phyloP scores from a whole-genome alignment of 2,113 vertebrate genomes.

The Alouatta palliata region DNA sequence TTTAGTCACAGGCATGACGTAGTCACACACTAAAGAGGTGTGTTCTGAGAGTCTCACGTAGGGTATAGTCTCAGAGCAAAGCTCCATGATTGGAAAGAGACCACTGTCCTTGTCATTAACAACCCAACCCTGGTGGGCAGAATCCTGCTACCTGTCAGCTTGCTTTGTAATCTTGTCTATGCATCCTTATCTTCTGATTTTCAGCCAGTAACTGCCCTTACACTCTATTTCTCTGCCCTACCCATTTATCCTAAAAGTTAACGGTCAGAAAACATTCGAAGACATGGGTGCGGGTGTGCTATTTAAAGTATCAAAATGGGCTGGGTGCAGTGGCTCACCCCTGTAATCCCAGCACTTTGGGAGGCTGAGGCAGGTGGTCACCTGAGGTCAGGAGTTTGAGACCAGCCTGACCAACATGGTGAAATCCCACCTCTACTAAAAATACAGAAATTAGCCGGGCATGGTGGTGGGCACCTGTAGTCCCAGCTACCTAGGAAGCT shows the following conservation, averaged over 20 bases:
- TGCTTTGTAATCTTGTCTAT: accelerated
- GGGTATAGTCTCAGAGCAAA: accelerated
- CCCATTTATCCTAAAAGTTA: background rate
- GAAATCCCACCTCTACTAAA: too few species aligned
- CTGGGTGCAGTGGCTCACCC: accelerated
- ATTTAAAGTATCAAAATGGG: background rate
- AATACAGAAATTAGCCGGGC: too few species aligned
- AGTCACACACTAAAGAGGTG: accelerated
- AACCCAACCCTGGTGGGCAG: background rate
- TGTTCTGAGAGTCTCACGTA: accelerated
- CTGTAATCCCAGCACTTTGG: too few species aligned
- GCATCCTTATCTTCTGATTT: background rate
- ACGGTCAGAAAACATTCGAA: background rate
- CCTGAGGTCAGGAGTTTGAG: too few species aligned
- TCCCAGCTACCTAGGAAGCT: too few species aligned
- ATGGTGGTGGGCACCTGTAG: too few species aligned
- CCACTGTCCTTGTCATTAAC: accelerated
- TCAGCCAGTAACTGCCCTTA: accelerated
- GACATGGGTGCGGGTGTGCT: accelerated
- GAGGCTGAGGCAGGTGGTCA: too few species aligned
- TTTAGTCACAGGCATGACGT: accelerated
- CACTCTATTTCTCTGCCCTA: accelerated
- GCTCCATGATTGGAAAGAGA: accelerated
- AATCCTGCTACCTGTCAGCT: accelerated
- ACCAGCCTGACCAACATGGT: too few species aligned